phyloP scores from a whole-genome alignment of 2,113 vertebrate genomes.

The Eidolon helvum region DNA sequence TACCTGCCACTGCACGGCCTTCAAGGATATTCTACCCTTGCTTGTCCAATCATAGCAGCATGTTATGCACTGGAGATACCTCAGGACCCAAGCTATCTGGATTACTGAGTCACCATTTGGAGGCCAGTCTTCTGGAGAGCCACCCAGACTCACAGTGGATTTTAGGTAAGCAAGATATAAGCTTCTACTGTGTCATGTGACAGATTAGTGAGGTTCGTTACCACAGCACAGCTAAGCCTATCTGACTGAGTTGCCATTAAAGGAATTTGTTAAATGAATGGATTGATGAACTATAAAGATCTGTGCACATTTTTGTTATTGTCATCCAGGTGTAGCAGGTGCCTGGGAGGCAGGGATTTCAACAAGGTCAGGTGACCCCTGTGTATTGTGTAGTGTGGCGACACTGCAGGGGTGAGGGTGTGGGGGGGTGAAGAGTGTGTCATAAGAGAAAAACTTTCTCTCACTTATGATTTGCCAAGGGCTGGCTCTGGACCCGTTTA shows the following conservation, averaged over 20 bases:
- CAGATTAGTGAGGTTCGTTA: background rate
- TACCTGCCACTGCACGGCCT: background rate
- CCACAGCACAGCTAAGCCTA: background rate
- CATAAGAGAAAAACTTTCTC: background rate
- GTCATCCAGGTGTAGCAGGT: background rate
- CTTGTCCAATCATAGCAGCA: rapidly evolving
- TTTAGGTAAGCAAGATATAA: background rate
- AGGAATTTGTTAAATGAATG: background rate
- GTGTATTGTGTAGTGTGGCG: background rate
- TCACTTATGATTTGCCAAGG: conserved; percentile 36
- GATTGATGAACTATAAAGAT: background rate
- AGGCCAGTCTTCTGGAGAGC: background rate
- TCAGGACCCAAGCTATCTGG: too few species aligned
- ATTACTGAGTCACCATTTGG: background rate
- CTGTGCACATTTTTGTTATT: background rate
- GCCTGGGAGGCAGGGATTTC: background rate
- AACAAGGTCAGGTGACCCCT: background rate
- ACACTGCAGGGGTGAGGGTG: rapidly evolving
- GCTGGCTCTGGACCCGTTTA: conserved; percentile 15
- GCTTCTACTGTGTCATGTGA: background rate
- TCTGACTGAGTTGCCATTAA: background rate
- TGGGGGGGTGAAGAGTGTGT: background rate
- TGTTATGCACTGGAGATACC: background rate
- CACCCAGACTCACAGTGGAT: background rate
- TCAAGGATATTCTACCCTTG: background rate